phyloP scores from a whole-genome alignment of 2,797 vertebrate genomes.

The Buceros bicornis region DNA sequence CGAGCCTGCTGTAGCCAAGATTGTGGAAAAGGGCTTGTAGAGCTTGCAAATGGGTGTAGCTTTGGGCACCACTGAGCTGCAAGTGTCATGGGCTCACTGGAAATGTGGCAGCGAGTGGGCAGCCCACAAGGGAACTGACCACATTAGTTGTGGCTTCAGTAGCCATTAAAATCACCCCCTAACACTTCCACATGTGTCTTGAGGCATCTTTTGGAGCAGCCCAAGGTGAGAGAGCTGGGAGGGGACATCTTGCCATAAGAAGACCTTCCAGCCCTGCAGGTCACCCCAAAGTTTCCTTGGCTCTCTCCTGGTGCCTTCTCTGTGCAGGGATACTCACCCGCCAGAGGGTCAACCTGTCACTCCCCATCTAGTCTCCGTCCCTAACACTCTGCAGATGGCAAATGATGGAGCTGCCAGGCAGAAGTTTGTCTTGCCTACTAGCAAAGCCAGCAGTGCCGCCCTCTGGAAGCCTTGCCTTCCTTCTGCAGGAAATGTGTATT shows the following conservation, averaged over 20 bases:
- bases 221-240: background rate
- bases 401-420: background rate
- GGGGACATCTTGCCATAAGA: background rate
- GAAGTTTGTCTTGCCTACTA: background rate
- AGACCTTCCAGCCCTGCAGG: background rate
- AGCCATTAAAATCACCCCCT: background rate
- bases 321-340: background rate
- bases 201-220: background rate
- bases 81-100: background rate
- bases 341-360: background rate
- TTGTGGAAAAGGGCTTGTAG: background rate
- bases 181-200: background rate
- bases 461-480: background rate
- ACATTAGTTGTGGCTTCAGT: background rate
- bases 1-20: background rate
- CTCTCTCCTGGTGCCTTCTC: background rate
- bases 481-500: background rate
- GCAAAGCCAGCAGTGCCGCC: background rate
- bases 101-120: background rate
- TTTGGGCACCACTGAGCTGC: background rate
- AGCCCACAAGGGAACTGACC: background rate
- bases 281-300: background rate
- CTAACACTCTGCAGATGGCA: background rate
- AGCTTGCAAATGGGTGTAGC: background rate
- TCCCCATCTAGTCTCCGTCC: background rate